Base-by-base conservation (phyloP, 2,797 vertebrate genomes). In the Spinus pinus region DNA sequence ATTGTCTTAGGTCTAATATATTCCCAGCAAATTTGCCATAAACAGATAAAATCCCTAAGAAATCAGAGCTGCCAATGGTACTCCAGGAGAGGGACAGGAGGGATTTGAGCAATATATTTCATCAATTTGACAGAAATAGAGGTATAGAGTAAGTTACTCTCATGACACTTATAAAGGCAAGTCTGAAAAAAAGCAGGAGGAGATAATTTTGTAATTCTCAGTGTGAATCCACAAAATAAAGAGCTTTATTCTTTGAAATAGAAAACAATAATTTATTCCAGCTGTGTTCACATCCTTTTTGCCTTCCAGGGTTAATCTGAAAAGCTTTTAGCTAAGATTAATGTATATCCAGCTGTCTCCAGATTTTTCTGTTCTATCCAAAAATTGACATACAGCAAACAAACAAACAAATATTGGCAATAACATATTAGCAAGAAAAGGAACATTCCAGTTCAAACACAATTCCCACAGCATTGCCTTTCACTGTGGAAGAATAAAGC, bases 311-410 rank as follows among this genome's bases (percentile, higher is more conserved):
- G 57, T 92, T 95, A 93, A 95, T 93, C 91, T 83, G 79, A 95
- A 89, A 93, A 86, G 71, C 69, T 94, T 95, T 95, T 89, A 93
- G 87, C 75, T 67, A 70, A 95, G 89, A 96, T 94, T 94, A 94
- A 90, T 90, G 73, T 90, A 93, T 84, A 94, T 88, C 77, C 83
- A 86, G 27, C 90, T 84, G 66, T 50, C 77, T 75, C 80, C 79
- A 47, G 46, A 67, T 30, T 90, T 90, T 21, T 72, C 23, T 66
- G 49, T 70, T 91, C 81, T 53, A 78, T 83, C 33, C 57, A 67
- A 78, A 93, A 94, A 81, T 75, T 81, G 84, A 83, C 16, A 44
- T 9, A 31, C n/a, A 39, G 8, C 72, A 77, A 86, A 74, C 18
- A 88, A 94, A 61, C 24, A 89, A 90, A 67, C 50, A 88, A 74